A percentile compares a stretch with the other conserved stretches of the same genome.
Evolutionary conservation across 2,888 invertebrate genomes (phyloP).

Genomic region (Hemistola chrysoprasaria): DNA sequence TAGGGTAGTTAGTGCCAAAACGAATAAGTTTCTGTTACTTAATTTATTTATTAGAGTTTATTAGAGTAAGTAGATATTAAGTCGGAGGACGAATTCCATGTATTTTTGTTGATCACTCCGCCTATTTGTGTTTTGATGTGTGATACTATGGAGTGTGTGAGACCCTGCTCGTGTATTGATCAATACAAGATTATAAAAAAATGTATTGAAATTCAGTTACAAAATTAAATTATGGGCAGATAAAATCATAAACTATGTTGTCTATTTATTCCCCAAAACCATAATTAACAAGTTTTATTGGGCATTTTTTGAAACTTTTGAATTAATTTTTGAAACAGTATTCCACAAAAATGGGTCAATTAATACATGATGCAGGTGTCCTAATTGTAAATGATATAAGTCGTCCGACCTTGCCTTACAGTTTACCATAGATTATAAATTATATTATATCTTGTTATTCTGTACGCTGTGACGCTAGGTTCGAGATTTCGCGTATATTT

Average conservation of each 20-base stretch:
- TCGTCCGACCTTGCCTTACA: conserved; percentile 43
- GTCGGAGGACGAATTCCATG: conserved; percentile 51
- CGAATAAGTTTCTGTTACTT: conserved; percentile 64
- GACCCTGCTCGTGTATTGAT: not conserved
- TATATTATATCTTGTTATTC: conserved; percentile 11
- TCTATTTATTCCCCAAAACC: no score
- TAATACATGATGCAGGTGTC: no score
- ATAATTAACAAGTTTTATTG: no score
- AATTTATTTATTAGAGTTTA: conserved; percentile 63
- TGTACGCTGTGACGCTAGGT: conserved; percentile 14
- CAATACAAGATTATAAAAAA: no score
- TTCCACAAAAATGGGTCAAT: no score
- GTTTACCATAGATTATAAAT: conserved; percentile 15
- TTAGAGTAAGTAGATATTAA: conserved; percentile 36
- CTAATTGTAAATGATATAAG: not conserved
- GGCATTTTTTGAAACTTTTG: no score
- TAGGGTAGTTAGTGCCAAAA: conserved; percentile 70
- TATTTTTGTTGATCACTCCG: conserved; percentile 55
- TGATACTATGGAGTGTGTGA: conserved; percentile 23
- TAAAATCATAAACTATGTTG: no score
- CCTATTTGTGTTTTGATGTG: conserved; percentile 50
- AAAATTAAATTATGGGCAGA: no score
- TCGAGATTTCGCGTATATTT: conserved; percentile 15
- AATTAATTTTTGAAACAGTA: no score
- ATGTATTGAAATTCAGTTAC: no score